phyloP scores from a whole-genome alignment of 2,797 vertebrate genomes.

The Thamnophis elegans region DNA sequence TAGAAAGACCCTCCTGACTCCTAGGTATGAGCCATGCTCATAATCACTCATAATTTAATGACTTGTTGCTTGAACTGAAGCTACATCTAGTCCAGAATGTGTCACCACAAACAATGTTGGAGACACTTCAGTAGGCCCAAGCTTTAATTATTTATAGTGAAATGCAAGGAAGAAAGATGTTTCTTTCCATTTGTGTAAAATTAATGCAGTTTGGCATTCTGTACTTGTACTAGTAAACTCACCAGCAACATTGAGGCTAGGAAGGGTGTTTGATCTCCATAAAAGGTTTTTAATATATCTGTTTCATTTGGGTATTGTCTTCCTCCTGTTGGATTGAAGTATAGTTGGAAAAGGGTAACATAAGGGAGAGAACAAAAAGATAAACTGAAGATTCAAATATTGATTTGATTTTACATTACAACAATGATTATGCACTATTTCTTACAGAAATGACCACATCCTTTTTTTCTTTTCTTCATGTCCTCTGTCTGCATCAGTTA shows the following conservation, averaged over 20 bases:
- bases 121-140: background rate
- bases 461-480: background rate
- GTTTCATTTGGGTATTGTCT: background rate
- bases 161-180: background rate
- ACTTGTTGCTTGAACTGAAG: background rate
- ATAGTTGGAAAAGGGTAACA: background rate
- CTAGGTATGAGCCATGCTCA: background rate
- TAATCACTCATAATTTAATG: background rate
- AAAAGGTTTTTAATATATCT: background rate
- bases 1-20: background rate
- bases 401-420: background rate
- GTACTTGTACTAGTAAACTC: background rate
- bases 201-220: background rate
- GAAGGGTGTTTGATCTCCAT: background rate
- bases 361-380: background rate
- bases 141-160: background rate
- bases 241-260: background rate
- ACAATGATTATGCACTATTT: background rate
- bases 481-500: background rate
- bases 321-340: background rate
- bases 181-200: background rate
- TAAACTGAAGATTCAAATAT: background rate
- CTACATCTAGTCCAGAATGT: background rate
- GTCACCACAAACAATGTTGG: background rate
- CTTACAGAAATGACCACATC: background rate